These are phyloP conservation scores for Plectrocnemia conspersa DNA, from an alignment of 1,140 invertebrate species.

Conservation along the genomic window DNA sequence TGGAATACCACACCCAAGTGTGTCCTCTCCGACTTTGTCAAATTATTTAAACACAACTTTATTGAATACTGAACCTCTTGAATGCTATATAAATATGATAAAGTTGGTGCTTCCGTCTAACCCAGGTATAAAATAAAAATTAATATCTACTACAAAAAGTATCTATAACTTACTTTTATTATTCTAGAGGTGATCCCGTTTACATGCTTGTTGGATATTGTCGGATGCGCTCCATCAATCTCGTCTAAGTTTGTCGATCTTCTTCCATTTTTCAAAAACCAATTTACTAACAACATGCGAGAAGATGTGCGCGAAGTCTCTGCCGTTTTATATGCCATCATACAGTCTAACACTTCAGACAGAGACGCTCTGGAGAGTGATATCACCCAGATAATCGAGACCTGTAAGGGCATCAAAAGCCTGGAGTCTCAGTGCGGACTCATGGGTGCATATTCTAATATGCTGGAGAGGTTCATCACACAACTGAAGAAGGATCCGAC, in stretches of 20 bases:
- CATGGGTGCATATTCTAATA: slow-evolving; percentile 61
- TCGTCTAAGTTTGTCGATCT: slow-evolving; percentile 55
- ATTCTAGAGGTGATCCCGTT: slow-evolving; percentile 57
- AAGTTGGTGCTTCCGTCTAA: slow-evolving; percentile 58
- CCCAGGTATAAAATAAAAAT: slow-evolving; percentile 45
- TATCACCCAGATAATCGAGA: slow-evolving; percentile 51
- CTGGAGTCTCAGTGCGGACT: slow-evolving; percentile 72
- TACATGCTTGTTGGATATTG: slow-evolving; percentile 67
- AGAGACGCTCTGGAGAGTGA: slow-evolving; percentile 54
- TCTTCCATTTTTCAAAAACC: slow-evolving; percentile 58
- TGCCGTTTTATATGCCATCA: slow-evolving; percentile 63
- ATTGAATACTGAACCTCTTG: slow-evolving; percentile 51
- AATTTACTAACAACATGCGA: slow-evolving; percentile 62
- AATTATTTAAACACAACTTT: slow-evolving; percentile 52
- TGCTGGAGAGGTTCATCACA: slow-evolving; percentile 61
- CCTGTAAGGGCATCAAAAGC: slow-evolving; percentile 52
- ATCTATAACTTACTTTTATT: slow-evolving; percentile 22
- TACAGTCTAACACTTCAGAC: slow-evolving; percentile 52
- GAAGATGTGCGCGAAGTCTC: slow-evolving; percentile 69
- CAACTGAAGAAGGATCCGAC: slow-evolving; percentile 40
- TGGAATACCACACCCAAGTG: slow-evolving; percentile 56
- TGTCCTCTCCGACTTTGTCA: slow-evolving; percentile 57
- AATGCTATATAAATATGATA: slow-evolving; percentile 63
- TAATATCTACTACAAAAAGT: background rate
- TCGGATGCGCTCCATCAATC: slow-evolving; percentile 64